A percentile compares a stretch with the other conserved stretches of the same genome.
phyloP scores from a whole-genome alignment of 2,113 vertebrate species.

The Tringa solitaria region DNA sequence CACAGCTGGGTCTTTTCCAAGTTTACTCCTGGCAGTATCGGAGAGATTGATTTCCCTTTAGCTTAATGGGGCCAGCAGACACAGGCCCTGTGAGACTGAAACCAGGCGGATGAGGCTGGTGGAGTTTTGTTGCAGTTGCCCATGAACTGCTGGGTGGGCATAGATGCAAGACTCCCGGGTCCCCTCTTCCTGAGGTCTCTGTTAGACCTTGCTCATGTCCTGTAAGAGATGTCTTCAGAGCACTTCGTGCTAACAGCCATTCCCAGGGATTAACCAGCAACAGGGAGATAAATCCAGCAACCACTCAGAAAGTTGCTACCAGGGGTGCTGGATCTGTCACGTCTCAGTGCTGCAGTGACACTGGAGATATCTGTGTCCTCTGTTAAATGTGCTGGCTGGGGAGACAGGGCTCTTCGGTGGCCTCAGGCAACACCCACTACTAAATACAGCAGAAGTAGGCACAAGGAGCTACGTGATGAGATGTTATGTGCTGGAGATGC shows the following conservation, averaged over 20 bases:
- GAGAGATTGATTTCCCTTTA: neutral
- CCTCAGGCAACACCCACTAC: neutral
- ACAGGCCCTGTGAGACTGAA: neutral
- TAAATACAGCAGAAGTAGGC: neutral
- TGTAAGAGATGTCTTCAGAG: neutral
- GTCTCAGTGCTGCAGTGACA: neutral
- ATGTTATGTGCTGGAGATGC: neutral
- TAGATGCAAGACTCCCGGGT: neutral
- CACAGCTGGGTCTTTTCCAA: conserved; percentile 10
- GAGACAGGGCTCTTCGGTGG: neutral
- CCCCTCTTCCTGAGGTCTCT: neutral
- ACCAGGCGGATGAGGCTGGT: neutral
- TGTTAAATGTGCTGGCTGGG: neutral
- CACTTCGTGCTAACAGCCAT: neutral
- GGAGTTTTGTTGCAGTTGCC: neutral
- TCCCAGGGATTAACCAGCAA: neutral
- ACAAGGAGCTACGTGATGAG: neutral
- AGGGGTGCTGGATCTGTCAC: neutral
- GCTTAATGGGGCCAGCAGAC: neutral
- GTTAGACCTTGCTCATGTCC: neutral
- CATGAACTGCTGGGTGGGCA: neutral
- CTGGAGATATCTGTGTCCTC: neutral
- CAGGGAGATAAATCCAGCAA: neutral
- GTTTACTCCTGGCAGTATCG: neutral
- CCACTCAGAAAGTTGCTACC: neutral